These are phyloP conservation scores for Nasua narica DNA, from an alignment of 2,797 vertebrate genomes.

Conservation along the genomic window DNA sequence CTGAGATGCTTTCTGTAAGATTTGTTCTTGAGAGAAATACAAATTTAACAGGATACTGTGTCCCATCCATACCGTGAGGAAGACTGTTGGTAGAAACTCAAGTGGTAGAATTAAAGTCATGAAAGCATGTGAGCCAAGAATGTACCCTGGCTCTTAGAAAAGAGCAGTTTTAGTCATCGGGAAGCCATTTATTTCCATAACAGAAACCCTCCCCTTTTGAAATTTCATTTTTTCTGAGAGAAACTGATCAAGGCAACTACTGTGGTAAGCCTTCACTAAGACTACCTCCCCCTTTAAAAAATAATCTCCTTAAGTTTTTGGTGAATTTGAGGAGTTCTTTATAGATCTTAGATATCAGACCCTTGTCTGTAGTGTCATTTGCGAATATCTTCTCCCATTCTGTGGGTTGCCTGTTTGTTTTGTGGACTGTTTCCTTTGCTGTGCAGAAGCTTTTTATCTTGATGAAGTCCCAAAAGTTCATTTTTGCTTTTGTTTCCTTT, in stretches of 20 bases:
- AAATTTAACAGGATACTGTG: neutral
- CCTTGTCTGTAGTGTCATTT: too few species aligned
- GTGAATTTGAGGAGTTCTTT: too few species aligned
- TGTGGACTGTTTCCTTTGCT: too few species aligned
- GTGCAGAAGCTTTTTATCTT: too few species aligned
- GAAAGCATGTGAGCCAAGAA: neutral
- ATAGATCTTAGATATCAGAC: too few species aligned
- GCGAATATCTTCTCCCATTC: too few species aligned
- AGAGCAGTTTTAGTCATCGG: too few species aligned
- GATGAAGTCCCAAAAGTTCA: too few species aligned
- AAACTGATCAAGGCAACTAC: neutral
- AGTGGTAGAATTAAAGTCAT: neutral
- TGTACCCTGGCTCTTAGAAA: neutral
- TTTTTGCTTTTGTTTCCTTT: too few species aligned
- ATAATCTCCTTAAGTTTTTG: neutral
- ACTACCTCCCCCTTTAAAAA: neutral
- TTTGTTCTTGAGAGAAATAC: neutral
- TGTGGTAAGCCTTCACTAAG: neutral
- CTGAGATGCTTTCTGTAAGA: neutral
- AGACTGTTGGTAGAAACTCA: neutral
- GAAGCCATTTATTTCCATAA: neutral
- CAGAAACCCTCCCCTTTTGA: neutral
- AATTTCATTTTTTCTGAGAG: neutral
- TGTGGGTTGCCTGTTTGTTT: too few species aligned
- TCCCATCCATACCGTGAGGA: neutral